These are phyloP conservation scores for Taeniopygia guttata DNA, from an alignment of 2,797 vertebrate genomes.

Conservation along the genomic window DNA sequence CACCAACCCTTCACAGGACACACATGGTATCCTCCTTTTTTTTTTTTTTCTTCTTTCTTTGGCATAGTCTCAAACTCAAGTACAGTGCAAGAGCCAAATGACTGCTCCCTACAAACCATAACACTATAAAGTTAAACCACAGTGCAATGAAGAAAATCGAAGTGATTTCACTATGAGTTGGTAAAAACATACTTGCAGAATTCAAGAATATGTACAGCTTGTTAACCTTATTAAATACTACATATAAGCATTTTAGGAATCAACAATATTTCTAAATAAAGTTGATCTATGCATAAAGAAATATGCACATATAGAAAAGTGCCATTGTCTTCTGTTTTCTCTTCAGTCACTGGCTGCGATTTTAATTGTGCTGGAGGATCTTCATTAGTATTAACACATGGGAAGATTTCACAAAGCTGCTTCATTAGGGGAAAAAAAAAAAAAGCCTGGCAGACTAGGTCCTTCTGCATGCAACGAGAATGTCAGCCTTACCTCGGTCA, in stretches of 20 bases:
- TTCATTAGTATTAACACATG: conserved; percentile 94
- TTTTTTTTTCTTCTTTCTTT: neutral
- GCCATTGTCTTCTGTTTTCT: conserved; percentile 86
- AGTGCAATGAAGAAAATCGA: neutral
- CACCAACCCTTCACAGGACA: conserved; percentile 7
- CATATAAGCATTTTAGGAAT: neutral
- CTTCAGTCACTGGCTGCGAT: conserved; percentile 80
- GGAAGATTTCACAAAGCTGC: conserved; percentile 86
- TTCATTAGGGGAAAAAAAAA: conserved; percentile 80
- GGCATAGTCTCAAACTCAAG: conserved; percentile 14
- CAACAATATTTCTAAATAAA: conserved; percentile 11
- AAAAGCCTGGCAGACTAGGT: conserved; percentile 83
- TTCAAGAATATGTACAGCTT: neutral
- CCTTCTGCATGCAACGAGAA: conserved; percentile 91
- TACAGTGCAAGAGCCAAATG: neutral
- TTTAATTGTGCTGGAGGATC: conserved; percentile 95
- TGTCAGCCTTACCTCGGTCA: conserved; percentile 94
- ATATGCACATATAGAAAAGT: conserved; percentile 79
- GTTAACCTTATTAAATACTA: neutral
- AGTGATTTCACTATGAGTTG: neutral
- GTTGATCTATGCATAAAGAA: conserved; percentile 46
- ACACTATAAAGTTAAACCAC: neutral
- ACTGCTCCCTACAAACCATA: neutral
- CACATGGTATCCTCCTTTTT: neutral
- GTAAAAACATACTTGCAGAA: neutral